Evolutionary conservation across 2,113 vertebrate genomes (phyloP), one percentile per base, ranked within the genome.

Genomic region (Vidua macroura): DNA sequence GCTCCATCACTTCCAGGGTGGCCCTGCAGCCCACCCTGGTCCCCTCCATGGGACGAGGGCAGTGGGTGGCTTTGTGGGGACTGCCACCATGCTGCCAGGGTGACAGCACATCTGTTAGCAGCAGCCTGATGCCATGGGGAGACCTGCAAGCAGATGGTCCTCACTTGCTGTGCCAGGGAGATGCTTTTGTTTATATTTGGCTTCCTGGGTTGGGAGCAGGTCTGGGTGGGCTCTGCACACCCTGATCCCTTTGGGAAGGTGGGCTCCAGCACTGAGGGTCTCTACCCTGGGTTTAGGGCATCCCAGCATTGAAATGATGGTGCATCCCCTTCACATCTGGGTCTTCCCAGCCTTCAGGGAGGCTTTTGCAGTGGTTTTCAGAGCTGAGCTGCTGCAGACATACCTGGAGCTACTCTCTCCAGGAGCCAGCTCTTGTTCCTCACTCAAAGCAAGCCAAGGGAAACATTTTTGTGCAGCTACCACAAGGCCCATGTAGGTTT

Each of bases 251-350:
- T 37, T 11, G 31, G 15, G 28, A 75, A 13, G 19, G n/a, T 70
- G 53, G 53, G 27, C 23, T 89, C 19, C 27, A 86, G 22, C 22
- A 19, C 0, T 3, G 4, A 73, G 33, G 12, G 23, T 66, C 20
- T 8, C 28, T 67, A 11, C 10, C 28, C 41, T 48, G 44, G 16
- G 11, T 62, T 94, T 72, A 44, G 46, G 49, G 22, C 31, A 31
- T 35, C 27, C 11, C 43, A 70, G 13, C 5, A 0, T 0, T 56
- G 17, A 68, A 79, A 68, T 0, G 0, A 30, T n/a, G 49, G 11
- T 39, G n/a, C 33, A 53, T 51, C 37, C 17, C 59, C 11, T 59
- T 85, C 15, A 23, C 39, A 8, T 30, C 53, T 55, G 56, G 10
- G 24, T 55, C 31, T 76, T 12, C 31, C 15, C 7, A 11, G 9